Evolutionary conservation across 2,113 vertebrate genomes (phyloP), one percentile per base, ranked within the genome.

Genomic region (Chroicocephalus ridibundus): DNA sequence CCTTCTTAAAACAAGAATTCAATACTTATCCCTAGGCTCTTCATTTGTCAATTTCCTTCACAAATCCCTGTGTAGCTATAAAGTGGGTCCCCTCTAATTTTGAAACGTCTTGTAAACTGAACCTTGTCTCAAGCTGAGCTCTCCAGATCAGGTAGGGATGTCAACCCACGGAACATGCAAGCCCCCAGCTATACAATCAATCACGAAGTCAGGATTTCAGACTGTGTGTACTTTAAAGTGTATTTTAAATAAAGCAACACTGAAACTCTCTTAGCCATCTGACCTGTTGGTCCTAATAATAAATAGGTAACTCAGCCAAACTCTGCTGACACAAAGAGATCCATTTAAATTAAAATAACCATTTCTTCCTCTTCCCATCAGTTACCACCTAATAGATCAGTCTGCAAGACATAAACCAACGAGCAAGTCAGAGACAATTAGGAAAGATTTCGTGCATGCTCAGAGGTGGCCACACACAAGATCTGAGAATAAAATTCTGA

Each of bases 181-280:
- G 38, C 88, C 71, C 24, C 42, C 64, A 92, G 86, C 80, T 83
- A 64, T 29, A 61, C 32, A 86, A 88, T 90, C 90, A 86, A 40
- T 96, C 88, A 86, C 3, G 13, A 80, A 96, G 46, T 77, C 60
- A 61, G 75, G 29, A 92, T 94, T 94, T 92, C 83, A 92, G 86
- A 24, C 34, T 71, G 14, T 49, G 42, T 49, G 38, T 79, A 64
- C 86, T 88, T 92, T 69, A 83, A 93, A 76, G 79, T 11, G 18
- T 66, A 60, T 76, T 82, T 92, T 86, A 90, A 84, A 90, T 82
- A 86, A 94, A 94, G 62, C 25, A 86, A 19, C 51, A 76, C 24
- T 20, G 24, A 92, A 78, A 81, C 44, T 68, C 40, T 80, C 66
- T 72, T 68, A 64, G 52, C 40, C 62, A 80, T 55, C 86, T 84